These are phyloP conservation scores for Cephonodes hylas DNA, from an alignment of 2,888 invertebrate species.

Conservation along the genomic window DNA sequence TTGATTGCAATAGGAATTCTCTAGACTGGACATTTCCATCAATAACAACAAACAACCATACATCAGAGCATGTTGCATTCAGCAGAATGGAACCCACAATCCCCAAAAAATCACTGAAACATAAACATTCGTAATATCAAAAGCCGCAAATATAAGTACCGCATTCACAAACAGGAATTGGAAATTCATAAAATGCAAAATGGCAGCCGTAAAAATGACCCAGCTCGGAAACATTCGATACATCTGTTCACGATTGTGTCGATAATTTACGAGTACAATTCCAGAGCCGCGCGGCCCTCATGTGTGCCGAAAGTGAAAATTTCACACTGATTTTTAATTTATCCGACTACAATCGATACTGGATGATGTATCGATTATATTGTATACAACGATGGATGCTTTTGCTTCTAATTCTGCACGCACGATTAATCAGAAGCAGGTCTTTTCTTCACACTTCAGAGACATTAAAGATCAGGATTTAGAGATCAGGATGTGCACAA, in stretches of 20 bases:
- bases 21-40: too few relatives aligned
- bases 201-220: constrained; percentile 43
- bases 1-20: too few relatives aligned
- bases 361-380: neutral
- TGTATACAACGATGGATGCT: too few relatives aligned
- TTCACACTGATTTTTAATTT: constrained; percentile 3
- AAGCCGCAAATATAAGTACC: constrained; percentile 20
- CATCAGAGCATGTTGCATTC: too few relatives aligned
- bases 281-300: constrained; percentile 23
- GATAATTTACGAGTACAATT: constrained; percentile 47
- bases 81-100: too few relatives aligned
- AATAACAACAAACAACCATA: too few relatives aligned
- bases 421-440: too few relatives aligned
- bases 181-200: constrained; percentile 33
- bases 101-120: neutral
- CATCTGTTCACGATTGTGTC: constrained; percentile 44
- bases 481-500: too few relatives aligned
- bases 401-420: too few relatives aligned
- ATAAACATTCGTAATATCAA: neutral
- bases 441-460: too few relatives aligned
- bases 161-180: constrained; percentile 19
- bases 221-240: constrained; percentile 44
- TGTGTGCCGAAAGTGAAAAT: constrained; percentile 1
- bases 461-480: too few relatives aligned
- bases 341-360: too few relatives aligned